phyloP scores from a whole-genome alignment of 2,113 vertebrate species.

The Nothobranchius kuhntae region DNA sequence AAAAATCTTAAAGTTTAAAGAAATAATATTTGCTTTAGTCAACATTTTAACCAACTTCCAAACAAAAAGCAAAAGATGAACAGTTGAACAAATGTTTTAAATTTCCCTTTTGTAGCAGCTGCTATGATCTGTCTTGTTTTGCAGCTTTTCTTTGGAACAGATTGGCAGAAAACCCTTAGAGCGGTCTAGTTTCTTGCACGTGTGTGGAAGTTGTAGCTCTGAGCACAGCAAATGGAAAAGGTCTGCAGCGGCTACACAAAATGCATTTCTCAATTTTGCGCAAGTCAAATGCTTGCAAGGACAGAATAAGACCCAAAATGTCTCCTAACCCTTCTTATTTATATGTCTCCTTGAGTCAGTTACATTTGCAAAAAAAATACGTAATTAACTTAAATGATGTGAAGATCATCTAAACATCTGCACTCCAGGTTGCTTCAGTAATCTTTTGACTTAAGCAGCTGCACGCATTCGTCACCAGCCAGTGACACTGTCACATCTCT shows the following conservation, averaged over 20 bases:
- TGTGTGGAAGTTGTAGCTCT: slow-evolving; percentile 18
- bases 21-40: too few species aligned
- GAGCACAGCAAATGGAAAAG: slow-evolving; percentile 5
- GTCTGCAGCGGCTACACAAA: slow-evolving; percentile 17
- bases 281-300: not conserved
- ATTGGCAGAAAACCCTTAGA: slow-evolving; percentile 18
- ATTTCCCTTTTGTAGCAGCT: slow-evolving; percentile 13
- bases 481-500: slow-evolving; percentile 13
- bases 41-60: too few species aligned
- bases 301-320: not conserved
- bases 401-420: not conserved
- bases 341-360: too few species aligned
- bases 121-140: slow-evolving; percentile 2
- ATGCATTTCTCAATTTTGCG: slow-evolving; percentile 7
- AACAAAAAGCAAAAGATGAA: too few species aligned
- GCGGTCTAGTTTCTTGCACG: slow-evolving; percentile 19
- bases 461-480: slow-evolving; percentile 19
- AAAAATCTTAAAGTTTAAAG: too few species aligned
- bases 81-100: not conserved
- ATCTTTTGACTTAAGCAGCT: slow-evolving; percentile 3
- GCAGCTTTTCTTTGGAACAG: slow-evolving; percentile 20
- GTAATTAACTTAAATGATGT: too few species aligned
- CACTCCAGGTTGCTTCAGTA: not conserved
- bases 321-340: not conserved
- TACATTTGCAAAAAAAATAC: too few species aligned